Base-by-base conservation (phyloP, 2,888 invertebrate species). In the Leucophenga montana region DNA sequence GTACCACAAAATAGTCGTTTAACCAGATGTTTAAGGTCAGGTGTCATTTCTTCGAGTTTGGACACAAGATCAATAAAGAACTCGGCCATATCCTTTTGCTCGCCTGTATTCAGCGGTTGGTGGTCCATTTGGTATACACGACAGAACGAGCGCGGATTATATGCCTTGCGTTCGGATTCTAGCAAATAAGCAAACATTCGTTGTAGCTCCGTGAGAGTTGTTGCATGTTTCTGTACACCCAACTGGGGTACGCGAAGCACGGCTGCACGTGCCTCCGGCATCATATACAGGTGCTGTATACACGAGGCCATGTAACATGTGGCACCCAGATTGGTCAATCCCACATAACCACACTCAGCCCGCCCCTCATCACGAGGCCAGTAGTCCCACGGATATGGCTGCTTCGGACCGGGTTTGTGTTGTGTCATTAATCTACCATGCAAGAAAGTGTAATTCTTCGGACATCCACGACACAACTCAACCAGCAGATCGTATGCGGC, bases 261-360 rank as follows among this genome's bases (percentile, higher is more conserved):
- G 0, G 96, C 95, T 62, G 94, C 93, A 66, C 97, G 90, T 0
- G 97, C 96, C 85, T 95, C 95, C 5, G 97, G 97, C 94, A 98
- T 97, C 97, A 98, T 98, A 88, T 96, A 98, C 75, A 98, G 90
- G 88, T 98, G 98, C 88, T 98, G 98, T 93, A 98, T 95, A 85
- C 97, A 97, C 2, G 97, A 96, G 11, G 98, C 98, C 97, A 98
- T 97, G 89, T 98, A 98, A 87, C 98, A 98, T 0, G 98, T 98
- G 31, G 98, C 98, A 31, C 98, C 98, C 16, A 98, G 91, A 89
- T 98, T 98, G 0, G 97, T 97, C 4, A 98, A 90, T 0, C 98
- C 98, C 0, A 97, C 97, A 89, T 96, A 97, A 13, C 98, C 98
- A 88, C 97, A 97, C 84, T 96, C 96, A 0, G 97, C 95, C 1